phyloP scores from a whole-genome alignment of 2,888 invertebrate species.

The Coenonympha arcania region DNA sequence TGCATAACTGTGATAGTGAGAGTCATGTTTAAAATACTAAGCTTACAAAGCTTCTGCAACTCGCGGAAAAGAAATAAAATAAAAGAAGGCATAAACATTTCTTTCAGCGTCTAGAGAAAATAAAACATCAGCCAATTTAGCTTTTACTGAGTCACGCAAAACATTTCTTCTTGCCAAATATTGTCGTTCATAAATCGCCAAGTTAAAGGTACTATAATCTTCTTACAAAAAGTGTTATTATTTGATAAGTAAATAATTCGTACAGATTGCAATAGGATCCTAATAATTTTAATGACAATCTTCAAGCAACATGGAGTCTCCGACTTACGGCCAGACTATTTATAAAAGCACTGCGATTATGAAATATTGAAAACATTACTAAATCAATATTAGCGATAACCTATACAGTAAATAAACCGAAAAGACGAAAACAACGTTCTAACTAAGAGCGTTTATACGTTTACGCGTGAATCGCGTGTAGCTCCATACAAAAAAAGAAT shows the following conservation, averaged over 20 bases:
- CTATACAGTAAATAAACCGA: not conserved
- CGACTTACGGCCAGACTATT: too few species aligned
- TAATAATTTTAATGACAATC: too few species aligned
- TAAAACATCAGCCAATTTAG: conserved; percentile 3
- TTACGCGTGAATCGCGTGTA: too few species aligned
- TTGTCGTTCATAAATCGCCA: not conserved
- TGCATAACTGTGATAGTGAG: too few species aligned
- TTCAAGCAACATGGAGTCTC: too few species aligned
- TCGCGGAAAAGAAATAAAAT: not conserved
- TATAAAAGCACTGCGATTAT: not conserved
- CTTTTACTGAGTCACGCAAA: conserved; percentile 1
- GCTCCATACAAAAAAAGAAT: too few species aligned
- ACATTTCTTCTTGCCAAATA: not conserved
- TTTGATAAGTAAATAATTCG: too few species aligned
- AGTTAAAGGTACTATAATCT: not conserved
- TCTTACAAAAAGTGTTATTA: too few species aligned
- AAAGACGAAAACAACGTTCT: not conserved
- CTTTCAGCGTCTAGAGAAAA: conserved; percentile 3
- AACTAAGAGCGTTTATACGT: too few species aligned
- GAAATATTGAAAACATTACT: not conserved
- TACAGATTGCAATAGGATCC: too few species aligned
- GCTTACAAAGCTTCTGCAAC: too few species aligned
- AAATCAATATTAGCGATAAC: not conserved
- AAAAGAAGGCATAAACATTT: not conserved
- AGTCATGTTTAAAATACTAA: too few species aligned